Conservation (phyloP, 2,888 invertebrate species). For the Lobophora halterata region DNA sequence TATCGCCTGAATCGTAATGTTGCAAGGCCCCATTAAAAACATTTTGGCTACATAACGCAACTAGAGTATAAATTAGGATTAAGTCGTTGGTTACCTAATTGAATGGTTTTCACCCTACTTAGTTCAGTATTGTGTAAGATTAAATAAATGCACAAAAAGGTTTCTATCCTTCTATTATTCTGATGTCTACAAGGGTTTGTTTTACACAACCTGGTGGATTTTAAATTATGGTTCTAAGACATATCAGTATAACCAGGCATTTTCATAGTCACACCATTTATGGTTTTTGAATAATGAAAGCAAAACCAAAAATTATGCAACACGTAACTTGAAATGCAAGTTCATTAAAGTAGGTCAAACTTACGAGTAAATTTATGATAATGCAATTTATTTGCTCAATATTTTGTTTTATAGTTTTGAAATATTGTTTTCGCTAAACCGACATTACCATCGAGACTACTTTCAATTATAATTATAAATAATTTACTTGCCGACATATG, state of each 20-base stretch:
- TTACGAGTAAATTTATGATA: slow-evolving; percentile 43
- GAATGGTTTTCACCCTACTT: slow-evolving; percentile 24
- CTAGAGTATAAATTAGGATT: slow-evolving; percentile 8
- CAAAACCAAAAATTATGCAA: slow-evolving; percentile 42
- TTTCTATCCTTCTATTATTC: slow-evolving; percentile 14
- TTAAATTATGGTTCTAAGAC: no score
- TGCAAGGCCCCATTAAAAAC: slow-evolving; percentile 2
- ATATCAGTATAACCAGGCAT: slow-evolving; percentile 7
- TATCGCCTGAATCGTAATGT: no score
- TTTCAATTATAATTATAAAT: no score
- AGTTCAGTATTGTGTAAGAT: slow-evolving; percentile 18
- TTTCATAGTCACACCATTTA: slow-evolving; percentile 18
- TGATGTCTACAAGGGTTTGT: no score
- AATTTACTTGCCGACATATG: slow-evolving; percentile 60
- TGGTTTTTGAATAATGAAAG: slow-evolving; percentile 25
- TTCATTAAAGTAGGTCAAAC: slow-evolving; percentile 50
- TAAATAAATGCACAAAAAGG: slow-evolving; percentile 6
- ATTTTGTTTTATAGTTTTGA: slow-evolving; percentile 26
- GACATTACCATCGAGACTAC: no score
- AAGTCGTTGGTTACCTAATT: no score
- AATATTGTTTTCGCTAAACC: slow-evolving; percentile 6
- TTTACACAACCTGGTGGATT: no score
- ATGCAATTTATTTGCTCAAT: slow-evolving; percentile 50
- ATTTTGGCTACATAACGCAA: slow-evolving; percentile 11
- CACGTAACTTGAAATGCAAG: slow-evolving; percentile 36